phyloP scores from a whole-genome alignment of 2,888 invertebrate genomes.

The Willowsia nigromaculata region DNA sequence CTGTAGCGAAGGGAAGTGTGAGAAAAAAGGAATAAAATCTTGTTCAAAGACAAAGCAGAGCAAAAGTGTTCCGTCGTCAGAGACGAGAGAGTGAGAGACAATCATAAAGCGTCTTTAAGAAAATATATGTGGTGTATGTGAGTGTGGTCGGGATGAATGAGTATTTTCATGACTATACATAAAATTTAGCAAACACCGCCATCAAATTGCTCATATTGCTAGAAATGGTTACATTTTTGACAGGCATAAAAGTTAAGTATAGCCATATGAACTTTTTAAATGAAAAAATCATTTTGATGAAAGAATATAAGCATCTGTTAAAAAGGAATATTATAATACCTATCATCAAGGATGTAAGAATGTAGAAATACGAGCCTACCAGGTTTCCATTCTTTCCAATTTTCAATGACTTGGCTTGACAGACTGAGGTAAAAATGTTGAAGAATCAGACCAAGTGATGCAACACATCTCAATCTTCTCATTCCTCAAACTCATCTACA shows the following conservation, averaged over 20 bases:
- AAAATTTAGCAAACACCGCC: background rate
- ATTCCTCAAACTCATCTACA: slow-evolving; percentile 47
- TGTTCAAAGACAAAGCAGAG: slow-evolving; percentile 21
- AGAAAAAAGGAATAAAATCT: slow-evolving; percentile 11
- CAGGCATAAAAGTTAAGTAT: too few relatives aligned
- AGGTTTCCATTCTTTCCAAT: too few relatives aligned
- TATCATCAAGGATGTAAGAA: too few relatives aligned
- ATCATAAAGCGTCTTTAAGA: slow-evolving; percentile 6
- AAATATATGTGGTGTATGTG: too few relatives aligned
- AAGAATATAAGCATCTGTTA: too few relatives aligned
- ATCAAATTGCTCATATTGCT: background rate
- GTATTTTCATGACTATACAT: background rate
- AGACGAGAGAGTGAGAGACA: background rate
- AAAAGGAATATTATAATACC: too few relatives aligned
- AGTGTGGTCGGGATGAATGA: background rate
- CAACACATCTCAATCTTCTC: slow-evolving; percentile 33
- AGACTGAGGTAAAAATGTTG: background rate
- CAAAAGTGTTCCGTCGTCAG: slow-evolving; percentile 36
- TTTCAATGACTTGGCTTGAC: too few relatives aligned
- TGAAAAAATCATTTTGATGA: too few relatives aligned
- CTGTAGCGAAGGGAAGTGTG: background rate
- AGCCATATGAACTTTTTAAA: background rate
- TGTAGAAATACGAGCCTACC: too few relatives aligned
- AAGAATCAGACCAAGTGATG: slow-evolving; percentile 10
- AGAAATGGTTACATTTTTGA: background rate